Conservation (phyloP, 2,113 vertebrate genomes). For the Clarias magur region DNA sequence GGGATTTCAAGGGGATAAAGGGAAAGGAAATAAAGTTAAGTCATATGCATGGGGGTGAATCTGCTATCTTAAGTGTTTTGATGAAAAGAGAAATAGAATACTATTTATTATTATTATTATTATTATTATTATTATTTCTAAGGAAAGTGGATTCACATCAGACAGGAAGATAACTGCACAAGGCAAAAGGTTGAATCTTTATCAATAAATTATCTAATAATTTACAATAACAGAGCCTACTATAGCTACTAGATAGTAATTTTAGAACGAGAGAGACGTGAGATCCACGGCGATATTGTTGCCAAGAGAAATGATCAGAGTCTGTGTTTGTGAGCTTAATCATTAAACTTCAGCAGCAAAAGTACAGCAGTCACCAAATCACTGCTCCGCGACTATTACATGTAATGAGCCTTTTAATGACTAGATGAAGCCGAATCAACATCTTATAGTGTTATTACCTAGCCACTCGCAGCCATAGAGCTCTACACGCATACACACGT, state of each 20-base stretch:
- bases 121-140: not conserved
- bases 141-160: not conserved
- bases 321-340: slow-evolving; percentile 52
- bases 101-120: not conserved
- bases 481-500: slow-evolving; percentile 95
- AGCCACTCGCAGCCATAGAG: slow-evolving; percentile 96
- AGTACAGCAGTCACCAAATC: not conserved
- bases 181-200: not conserved
- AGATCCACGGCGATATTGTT: not conserved
- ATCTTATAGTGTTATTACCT: slow-evolving; percentile 71
- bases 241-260: not conserved
- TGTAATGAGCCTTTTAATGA: not conserved
- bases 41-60: not conserved
- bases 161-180: not conserved
- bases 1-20: not conserved
- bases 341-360: slow-evolving; percentile 17
- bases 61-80: not conserved
- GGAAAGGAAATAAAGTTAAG: not conserved
- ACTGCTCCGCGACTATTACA: not conserved
- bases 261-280: not conserved
- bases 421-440: not conserved
- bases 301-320: slow-evolving; percentile 14
- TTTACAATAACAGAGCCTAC: not conserved
- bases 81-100: not conserved
- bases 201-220: not conserved